Evolutionary conservation across 2,113 vertebrate species (phyloP), one percentile per base, ranked within the genome.

Genomic region (Spermophilus dauricus): DNA sequence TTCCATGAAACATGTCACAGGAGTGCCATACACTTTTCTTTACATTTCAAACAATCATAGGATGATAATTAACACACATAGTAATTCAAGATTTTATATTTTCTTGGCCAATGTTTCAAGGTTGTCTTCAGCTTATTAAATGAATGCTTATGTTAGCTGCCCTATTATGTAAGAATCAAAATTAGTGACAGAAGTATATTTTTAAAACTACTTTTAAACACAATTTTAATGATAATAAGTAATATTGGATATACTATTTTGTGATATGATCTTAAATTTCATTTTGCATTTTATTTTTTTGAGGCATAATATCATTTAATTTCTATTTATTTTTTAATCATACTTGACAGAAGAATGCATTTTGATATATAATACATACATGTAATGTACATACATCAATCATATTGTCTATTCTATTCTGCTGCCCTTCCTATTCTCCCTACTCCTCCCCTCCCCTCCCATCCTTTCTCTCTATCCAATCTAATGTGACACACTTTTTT

Each of bases 121-220:
- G 42, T 2, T 58, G 0, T 72, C 48, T 92, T 84, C 13, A 73
- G 9, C 58, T n/a, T 18, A 70, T 63, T 83, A 87, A 67, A 61
- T n/a, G 12, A 78, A 73, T 80, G 61, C 42, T 39, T 67, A 18
- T 7, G 45, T 89, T 67, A 69, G 13, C 17, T 28, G 1, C 37
- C 34, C 83, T 51, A 69, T 42, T 85, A 61, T 37, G 39, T 2
- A 95, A 94, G 28, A 82, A 76, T 85, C 91, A 91, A 82, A 96
- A 89, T 28, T 69, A 26, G 32, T 91, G 5, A 76, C 13, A 51
- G 24, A 84, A 80, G 53, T 42, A 80, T 26, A 81, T 67, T 75
- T 96, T 87, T 67, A 80, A 37, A 83, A 82, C 9, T n/a, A 28
- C 32, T 45, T 87, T 91, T 73, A 91, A 70, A 73, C 20, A 90